A percentile compares a stretch with the other conserved stretches of the same genome.
Evolutionary conservation across 2,888 invertebrate species (phyloP).

Genomic region (Dryomyza anilis): DNA sequence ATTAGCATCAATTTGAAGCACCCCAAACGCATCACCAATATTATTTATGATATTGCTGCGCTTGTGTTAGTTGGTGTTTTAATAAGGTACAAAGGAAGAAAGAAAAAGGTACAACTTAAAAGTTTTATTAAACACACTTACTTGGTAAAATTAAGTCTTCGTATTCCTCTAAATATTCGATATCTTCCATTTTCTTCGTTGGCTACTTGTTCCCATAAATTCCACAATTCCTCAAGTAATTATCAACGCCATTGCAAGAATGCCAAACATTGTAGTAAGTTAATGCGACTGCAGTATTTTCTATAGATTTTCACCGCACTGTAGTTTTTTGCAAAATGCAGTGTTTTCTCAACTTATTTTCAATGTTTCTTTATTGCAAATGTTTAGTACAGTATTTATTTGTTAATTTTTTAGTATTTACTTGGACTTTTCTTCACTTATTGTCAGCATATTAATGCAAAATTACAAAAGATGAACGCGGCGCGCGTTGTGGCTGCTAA

Average conservation of each 20-base stretch:
- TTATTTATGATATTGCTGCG: too few species aligned
- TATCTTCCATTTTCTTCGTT: slow-evolving; percentile 51
- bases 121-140: slow-evolving; percentile 34
- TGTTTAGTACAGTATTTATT: neutral
- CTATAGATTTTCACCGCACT: neutral
- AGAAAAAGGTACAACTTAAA: neutral
- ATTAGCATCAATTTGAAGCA: too few species aligned
- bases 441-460: neutral
- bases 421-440: neutral
- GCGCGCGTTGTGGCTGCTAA: neutral
- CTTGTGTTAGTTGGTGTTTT: too few species aligned
- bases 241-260: slow-evolving; percentile 9
- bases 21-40: too few species aligned
- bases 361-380: neutral
- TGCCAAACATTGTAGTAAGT: too few species aligned
- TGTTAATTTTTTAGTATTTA: neutral
- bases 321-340: neutral
- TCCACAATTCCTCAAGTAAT: slow-evolving; percentile 9
- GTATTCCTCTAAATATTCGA: slow-evolving; percentile 58
- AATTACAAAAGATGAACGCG: neutral
- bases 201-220: neutral
- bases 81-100: neutral
- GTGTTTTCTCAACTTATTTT: neutral
- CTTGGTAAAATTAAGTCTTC: slow-evolving; percentile 57
- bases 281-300: slow-evolving; percentile 1